Evolutionary conservation across 2,888 invertebrate species (phyloP).

Genomic region (Drosophila parthenogenetica): DNA sequence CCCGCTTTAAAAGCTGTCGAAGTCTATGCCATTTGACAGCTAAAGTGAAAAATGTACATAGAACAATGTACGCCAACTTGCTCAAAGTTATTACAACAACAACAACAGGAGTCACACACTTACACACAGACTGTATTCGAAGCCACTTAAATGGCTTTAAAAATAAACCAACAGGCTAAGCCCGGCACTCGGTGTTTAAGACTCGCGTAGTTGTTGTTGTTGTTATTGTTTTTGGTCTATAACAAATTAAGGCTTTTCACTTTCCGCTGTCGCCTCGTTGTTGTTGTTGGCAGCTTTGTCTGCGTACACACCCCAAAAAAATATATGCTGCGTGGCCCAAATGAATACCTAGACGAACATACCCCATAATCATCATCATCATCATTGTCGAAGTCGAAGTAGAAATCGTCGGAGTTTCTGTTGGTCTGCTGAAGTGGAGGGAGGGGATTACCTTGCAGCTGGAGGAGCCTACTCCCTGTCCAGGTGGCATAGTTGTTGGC

Average conservation of each 20-base stretch:
- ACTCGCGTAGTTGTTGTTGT: conserved; percentile 10
- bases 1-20: conserved; percentile 79
- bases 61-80: conserved; percentile 63
- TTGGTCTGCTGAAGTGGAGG: background rate
- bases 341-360: conserved; percentile 72
- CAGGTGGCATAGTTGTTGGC: conserved; percentile 50
- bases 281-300: conserved; percentile 41
- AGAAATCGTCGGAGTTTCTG: conserved; percentile 2
- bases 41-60: conserved; percentile 72
- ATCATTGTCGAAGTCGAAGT: conserved; percentile 12
- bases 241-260: conserved; percentile 83
- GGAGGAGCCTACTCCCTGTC: conserved; percentile 5
- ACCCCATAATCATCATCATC: conserved; percentile 77
- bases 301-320: conserved; percentile 55
- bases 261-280: conserved; percentile 63
- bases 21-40: conserved; percentile 76
- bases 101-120: conserved; percentile 18
- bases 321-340: conserved; percentile 66
- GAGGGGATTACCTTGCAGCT: conserved; percentile 2
- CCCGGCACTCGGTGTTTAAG: conserved; percentile 13
- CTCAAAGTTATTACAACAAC: conserved; percentile 43
- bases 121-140: conserved; percentile 19
- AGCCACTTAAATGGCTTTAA: conserved; percentile 77
- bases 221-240: conserved; percentile 47
- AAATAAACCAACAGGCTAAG: conserved; percentile 58